Conservation (phyloP, 2,888 invertebrate genomes). For the Salticus scenicus region DNA sequence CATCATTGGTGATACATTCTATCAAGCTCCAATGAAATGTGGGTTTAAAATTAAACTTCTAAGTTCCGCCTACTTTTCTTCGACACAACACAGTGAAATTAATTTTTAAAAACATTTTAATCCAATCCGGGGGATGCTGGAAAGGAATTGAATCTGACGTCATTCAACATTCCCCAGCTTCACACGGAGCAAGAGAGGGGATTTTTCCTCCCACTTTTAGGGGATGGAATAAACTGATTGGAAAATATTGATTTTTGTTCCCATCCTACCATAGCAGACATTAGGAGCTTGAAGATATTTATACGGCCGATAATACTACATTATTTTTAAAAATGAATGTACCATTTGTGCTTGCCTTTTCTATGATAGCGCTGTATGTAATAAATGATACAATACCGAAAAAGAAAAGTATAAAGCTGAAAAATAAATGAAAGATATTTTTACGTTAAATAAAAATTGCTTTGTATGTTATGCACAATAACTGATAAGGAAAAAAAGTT, state of each 20-base stretch:
- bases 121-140: constrained; percentile 17
- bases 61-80: constrained; percentile 28
- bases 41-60: too few relatives aligned
- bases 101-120: constrained; percentile 46
- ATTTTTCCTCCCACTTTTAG: constrained; percentile 7
- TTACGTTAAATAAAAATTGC: too few relatives aligned
- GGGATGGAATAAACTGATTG: constrained; percentile 55
- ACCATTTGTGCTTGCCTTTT: too few relatives aligned
- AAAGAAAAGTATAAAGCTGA: too few relatives aligned
- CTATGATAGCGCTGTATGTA: too few relatives aligned
- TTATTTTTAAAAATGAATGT: constrained; percentile 41
- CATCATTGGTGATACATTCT: too few relatives aligned
- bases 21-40: too few relatives aligned
- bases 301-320: constrained; percentile 38
- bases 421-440: too few relatives aligned
- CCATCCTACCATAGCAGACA: constrained; percentile 11
- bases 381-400: too few relatives aligned
- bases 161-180: not conserved
- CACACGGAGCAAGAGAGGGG: constrained; percentile 1
- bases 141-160: constrained; percentile 22
- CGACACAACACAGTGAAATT: constrained; percentile 9
- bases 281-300: constrained; percentile 23
- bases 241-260: constrained; percentile 55
- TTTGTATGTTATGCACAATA: too few relatives aligned
- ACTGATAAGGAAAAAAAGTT: too few relatives aligned